Base-by-base conservation (phyloP, 2,888 invertebrate species). In the Cataglyphis altisquamis region DNA sequence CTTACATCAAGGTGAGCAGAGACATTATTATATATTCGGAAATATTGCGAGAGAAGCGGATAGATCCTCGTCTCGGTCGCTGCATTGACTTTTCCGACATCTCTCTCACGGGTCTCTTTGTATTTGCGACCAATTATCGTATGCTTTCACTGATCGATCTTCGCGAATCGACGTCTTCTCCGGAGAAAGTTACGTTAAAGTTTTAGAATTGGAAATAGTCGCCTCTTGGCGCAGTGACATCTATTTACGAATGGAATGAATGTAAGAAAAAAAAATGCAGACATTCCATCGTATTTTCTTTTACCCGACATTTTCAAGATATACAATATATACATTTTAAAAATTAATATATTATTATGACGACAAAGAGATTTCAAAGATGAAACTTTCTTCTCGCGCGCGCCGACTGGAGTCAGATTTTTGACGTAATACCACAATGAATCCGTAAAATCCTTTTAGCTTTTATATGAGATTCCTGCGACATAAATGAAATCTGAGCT, bases 131-230 rank as follows among this genome's bases (percentile, higher is more conserved):
- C 87, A 90, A 90, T 91, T 89, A 91, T 86, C 88, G 75, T 80
- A 29, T 86, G 88, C 93, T 92, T 93, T 93, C 92, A 91, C 92
- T 90, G 89, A 88, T 88, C 89, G 87, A 92, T 91, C 90, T 90
- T 86, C 72, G 82, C 70, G 85, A 82, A 88, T 87, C 86, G 85
- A 84, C 82, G 81, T 75, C 62, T 52, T 62, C 57, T 10, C 45
- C 41, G 77, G 90, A 90, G 90, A 90, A 90, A 90, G 90, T 87
- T 45, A 75, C 55, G 62, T 41, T n/a, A 55, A 72, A 64, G 48
- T 62, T 78, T 75, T 67, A 60, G 67, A 62, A 83, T 67, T 78
- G 82, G 78, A 78, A 70, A 78, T 52, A 78, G 64, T 45, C 68
- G 32, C 25, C 39, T 67, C 52, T 32, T 77, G 77, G 57, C 41